Evolutionary conservation across 1,140 invertebrate species (phyloP).

Genomic region (Macrotrachela quadricornifera): DNA sequence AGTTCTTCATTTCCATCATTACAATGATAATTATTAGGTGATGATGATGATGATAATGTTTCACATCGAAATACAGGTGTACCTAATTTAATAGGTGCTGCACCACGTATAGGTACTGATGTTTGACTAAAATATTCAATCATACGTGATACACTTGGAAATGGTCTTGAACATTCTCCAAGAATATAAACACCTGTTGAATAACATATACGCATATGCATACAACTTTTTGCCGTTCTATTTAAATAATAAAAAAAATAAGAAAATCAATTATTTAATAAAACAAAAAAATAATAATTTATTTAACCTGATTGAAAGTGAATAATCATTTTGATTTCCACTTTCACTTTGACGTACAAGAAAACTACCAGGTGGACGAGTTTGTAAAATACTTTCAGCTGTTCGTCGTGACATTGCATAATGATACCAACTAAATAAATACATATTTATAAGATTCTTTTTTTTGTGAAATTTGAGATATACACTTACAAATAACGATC

Average conservation of each 20-base stretch:
- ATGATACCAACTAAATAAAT: slow-evolving; percentile 1
- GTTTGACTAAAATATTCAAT: slow-evolving; percentile 3
- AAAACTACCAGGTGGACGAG: slow-evolving; percentile 5
- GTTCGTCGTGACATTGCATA: slow-evolving; percentile 1
- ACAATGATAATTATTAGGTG: too few relatives aligned
- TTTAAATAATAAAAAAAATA: not conserved
- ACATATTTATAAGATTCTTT: too few relatives aligned
- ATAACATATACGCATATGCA: slow-evolving; percentile 8
- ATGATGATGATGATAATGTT: too few relatives aligned
- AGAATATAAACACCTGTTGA: slow-evolving; percentile 7
- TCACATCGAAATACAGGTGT: too few relatives aligned
- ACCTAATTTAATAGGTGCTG: slow-evolving; percentile 3
- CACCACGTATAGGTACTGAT: slow-evolving; percentile 4
- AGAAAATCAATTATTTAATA: not conserved
- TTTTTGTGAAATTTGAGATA: too few relatives aligned
- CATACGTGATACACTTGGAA: slow-evolving; percentile 3
- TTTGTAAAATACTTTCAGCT: slow-evolving; percentile 2
- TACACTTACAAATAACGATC: not conserved
- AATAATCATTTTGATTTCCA: slow-evolving; percentile 8
- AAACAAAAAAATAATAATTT: not conserved
- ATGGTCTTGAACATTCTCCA: slow-evolving; percentile 6
- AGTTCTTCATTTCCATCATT: too few relatives aligned
- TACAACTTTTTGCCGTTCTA: slow-evolving; percentile 5
- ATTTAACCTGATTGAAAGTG: slow-evolving; percentile 3
- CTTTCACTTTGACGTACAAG: slow-evolving; percentile 8